Percentiles rank a stretch among this genome's conserved stretches.
phyloP scores from a whole-genome alignment of 2,797 vertebrate genomes.

The Cebuella pygmaea region DNA sequence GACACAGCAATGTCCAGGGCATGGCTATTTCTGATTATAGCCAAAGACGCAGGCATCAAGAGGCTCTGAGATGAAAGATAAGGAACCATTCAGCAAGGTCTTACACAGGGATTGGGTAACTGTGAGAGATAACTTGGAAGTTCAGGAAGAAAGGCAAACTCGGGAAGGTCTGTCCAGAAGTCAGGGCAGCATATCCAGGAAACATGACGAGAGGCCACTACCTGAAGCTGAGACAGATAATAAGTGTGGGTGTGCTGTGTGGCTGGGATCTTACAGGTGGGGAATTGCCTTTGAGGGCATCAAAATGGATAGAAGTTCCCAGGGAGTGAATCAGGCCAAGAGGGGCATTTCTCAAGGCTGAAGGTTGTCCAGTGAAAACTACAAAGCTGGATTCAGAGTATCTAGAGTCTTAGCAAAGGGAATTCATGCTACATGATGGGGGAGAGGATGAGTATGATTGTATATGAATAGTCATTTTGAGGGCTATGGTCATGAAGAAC shows the following conservation, averaged over 20 bases:
- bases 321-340: not conserved
- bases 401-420: not conserved
- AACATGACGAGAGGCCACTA: not conserved
- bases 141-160: not conserved
- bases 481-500: slow-evolving; percentile 14
- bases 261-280: not conserved
- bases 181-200: not conserved
- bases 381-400: not conserved
- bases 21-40: not conserved
- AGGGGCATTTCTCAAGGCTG: not conserved
- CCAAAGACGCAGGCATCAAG: not conserved
- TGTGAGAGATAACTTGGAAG: not conserved
- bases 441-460: not conserved
- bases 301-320: not conserved
- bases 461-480: not conserved
- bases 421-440: not conserved
- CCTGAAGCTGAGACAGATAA: not conserved
- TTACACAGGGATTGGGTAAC: not conserved
- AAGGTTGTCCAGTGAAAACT: not conserved
- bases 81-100: not conserved
- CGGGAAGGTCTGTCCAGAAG: not conserved
- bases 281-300: not conserved
- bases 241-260: not conserved
- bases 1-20: not conserved
- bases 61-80: slow-evolving; percentile 8